Conservation (phyloP, 1,140 invertebrate genomes). For the Drosophila azteca region DNA sequence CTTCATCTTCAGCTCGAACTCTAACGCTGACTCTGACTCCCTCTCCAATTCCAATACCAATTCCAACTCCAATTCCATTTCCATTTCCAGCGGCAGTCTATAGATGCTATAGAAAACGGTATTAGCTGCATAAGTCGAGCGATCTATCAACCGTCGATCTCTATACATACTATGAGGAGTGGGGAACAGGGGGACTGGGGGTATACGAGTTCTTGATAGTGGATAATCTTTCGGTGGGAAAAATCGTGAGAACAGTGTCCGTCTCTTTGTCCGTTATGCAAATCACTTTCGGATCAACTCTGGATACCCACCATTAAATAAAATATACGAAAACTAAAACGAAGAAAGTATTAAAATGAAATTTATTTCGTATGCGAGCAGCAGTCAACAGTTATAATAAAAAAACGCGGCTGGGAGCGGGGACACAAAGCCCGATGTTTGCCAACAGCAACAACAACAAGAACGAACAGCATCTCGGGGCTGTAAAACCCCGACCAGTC, state of each 20-base stretch:
- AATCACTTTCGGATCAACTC: slow-evolving; percentile 67
- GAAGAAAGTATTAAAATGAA: slow-evolving; percentile 82
- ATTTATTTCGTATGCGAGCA: slow-evolving; percentile 76
- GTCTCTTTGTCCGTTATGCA: slow-evolving; percentile 56
- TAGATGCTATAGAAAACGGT: slow-evolving; percentile 53
- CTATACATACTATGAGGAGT: neutral
- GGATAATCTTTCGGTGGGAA: slow-evolving; percentile 73
- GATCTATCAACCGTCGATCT: slow-evolving; percentile 67
- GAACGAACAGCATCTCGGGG: slow-evolving; percentile 24
- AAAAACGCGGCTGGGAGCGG: slow-evolving; percentile 72
- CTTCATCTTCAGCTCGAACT: no score
- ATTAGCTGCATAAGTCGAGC: slow-evolving; percentile 68
- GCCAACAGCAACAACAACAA: slow-evolving; percentile 65
- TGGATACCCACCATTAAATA: slow-evolving; percentile 41
- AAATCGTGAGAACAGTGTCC: slow-evolving; percentile 68
- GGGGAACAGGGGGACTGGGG: slow-evolving; percentile 3
- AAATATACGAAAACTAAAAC: slow-evolving; percentile 80
- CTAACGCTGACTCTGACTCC: no score
- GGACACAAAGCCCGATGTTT: slow-evolving; percentile 77
- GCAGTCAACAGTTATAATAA: slow-evolving; percentile 79
- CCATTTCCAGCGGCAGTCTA: slow-evolving; percentile 13
- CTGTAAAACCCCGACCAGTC: slow-evolving; percentile 69
- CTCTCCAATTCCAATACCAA: no score
- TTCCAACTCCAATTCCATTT: no score
- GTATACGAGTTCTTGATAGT: slow-evolving; percentile 17